Evolutionary conservation across 2,797 vertebrate genomes (phyloP).

Genomic region (Manis javanica): DNA sequence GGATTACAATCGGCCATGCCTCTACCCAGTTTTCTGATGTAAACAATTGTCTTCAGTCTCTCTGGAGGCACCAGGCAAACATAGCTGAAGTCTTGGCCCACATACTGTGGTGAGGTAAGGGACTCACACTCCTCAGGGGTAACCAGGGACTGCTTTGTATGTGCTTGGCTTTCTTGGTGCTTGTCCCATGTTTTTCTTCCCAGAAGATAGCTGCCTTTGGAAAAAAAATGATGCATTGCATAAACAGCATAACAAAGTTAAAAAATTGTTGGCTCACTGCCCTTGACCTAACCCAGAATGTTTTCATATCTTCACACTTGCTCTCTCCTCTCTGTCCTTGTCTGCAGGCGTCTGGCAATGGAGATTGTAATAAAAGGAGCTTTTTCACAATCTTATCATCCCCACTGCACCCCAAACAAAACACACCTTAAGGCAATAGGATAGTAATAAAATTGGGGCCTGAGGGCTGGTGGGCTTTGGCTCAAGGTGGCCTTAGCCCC

Average conservation of each 20-base stretch:
- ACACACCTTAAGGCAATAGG: neutral
- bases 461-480: neutral
- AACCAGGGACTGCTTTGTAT: neutral
- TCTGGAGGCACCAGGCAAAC: neutral
- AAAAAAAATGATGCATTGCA: neutral
- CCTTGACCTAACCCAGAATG: neutral
- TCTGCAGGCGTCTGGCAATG: neutral
- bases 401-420: neutral
- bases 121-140: too few species aligned
- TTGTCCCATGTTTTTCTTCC: neutral
- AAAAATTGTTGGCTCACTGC: neutral
- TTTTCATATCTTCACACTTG: neutral
- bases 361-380: neutral
- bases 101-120: rapidly evolving
- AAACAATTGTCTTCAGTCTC: neutral
- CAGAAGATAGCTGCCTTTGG: neutral
- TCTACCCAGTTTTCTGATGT: neutral
- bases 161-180: neutral
- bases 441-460: neutral
- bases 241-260: neutral
- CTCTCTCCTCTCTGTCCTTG: neutral
- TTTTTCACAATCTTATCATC: neutral
- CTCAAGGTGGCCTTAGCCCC: neutral
- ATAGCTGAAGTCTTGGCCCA: neutral
- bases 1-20: neutral